Percentiles rank a stretch among this genome's conserved stretches.
phyloP scores from a whole-genome alignment of 2,797 vertebrate genomes.

The Coregonus ussuriensis region DNA sequence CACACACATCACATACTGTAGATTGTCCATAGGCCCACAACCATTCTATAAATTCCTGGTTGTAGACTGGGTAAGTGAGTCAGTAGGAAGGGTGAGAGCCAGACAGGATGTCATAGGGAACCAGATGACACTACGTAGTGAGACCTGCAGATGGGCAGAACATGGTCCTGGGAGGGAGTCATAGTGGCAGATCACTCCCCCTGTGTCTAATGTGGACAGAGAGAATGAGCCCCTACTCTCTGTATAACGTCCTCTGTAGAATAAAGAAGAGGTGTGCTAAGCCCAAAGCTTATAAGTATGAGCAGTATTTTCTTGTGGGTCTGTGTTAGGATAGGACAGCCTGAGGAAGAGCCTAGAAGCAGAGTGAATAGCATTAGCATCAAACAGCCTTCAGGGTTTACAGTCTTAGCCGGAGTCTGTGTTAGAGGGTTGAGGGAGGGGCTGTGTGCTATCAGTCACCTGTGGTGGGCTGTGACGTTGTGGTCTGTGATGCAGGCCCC shows the following conservation, averaged over 20 bases:
- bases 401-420: no score
- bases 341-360: no score
- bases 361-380: no score
- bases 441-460: constrained; percentile 66
- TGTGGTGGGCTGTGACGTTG: constrained; percentile 86
- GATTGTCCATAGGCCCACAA: no score
- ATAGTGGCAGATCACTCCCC: constrained; percentile 87
- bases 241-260: background rate
- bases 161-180: constrained; percentile 81
- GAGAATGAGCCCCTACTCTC: background rate
- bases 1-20: no score
- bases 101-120: constrained; percentile 79
- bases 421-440: no score
- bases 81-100: constrained; percentile 53
- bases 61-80: constrained; percentile 9
- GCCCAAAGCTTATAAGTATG: no score
- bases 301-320: no score
- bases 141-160: constrained; percentile 90
- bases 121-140: constrained; percentile 73
- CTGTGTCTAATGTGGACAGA: constrained; percentile 73
- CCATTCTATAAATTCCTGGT: background rate
- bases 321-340: no score
- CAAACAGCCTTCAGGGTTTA: no score
- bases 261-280: no score
- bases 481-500: constrained; percentile 86